Conservation (phyloP, 2,797 vertebrate genomes). For the Amniataba percoides region DNA sequence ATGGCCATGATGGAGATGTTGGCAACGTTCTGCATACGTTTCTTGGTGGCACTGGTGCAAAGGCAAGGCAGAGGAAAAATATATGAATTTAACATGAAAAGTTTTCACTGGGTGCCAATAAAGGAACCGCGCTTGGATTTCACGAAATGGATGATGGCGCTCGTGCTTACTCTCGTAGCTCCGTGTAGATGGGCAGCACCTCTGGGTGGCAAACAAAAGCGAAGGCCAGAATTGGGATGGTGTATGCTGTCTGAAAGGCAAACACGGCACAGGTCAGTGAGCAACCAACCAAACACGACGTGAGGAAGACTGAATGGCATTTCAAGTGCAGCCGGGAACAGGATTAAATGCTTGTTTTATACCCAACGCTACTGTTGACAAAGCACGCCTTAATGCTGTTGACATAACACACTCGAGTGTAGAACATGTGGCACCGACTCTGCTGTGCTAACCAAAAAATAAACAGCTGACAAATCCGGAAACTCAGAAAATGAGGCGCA, state of each 20-base stretch:
- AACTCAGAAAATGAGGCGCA: neutral
- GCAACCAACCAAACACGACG: neutral
- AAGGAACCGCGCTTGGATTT: neutral
- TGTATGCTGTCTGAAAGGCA: constrained; percentile 92
- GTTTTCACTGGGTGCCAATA: neutral
- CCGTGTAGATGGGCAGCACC: constrained; percentile 97
- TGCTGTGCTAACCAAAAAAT: neutral
- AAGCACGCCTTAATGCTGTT: constrained; percentile 8
- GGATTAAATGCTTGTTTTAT: constrained; percentile 10
- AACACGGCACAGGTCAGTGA: constrained; percentile 46
- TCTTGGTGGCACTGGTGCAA: constrained; percentile 85
- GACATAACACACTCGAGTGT: constrained; percentile 1
- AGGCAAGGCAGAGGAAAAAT: neutral
- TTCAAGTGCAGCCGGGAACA: neutral
- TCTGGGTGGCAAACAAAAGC: constrained; percentile 97
- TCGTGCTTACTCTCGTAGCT: constrained; percentile 86
- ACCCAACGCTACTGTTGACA: constrained; percentile 21
- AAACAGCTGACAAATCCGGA: neutral
- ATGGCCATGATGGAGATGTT: constrained; percentile 96
- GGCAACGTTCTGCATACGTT: constrained; percentile 93
- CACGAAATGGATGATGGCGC: neutral
- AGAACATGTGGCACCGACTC: neutral
- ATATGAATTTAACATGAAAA: neutral
- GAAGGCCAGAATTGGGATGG: constrained; percentile 96
- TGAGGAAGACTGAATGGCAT: neutral